phyloP scores from a whole-genome alignment of 2,797 vertebrate species.

The Thripadectes ignobilis region DNA sequence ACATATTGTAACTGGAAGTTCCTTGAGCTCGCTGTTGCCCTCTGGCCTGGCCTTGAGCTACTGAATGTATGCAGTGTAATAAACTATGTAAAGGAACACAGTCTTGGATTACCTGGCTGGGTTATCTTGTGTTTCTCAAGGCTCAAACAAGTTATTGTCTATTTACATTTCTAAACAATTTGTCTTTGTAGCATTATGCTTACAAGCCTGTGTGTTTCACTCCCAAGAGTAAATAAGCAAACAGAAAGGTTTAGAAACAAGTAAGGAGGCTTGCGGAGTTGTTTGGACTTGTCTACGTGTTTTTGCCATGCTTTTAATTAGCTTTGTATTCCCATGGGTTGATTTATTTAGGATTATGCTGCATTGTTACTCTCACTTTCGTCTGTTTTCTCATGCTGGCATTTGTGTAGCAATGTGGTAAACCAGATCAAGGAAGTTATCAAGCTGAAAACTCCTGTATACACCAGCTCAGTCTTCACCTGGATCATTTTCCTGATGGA shows the following conservation, averaged over 20 bases:
- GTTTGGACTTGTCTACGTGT: conserved; percentile 4
- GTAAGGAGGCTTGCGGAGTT: not conserved
- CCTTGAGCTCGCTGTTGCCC: not conserved
- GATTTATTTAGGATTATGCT: conserved; percentile 16
- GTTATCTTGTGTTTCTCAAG: not conserved
- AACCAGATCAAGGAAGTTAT: not conserved
- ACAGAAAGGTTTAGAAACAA: conserved; percentile 4
- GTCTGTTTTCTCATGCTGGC: conserved; percentile 4
- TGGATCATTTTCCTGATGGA: not conserved
- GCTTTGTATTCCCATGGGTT: conserved; percentile 8
- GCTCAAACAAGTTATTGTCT: not conserved
- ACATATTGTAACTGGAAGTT: not conserved
- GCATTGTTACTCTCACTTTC: not conserved
- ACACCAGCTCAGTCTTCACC: not conserved
- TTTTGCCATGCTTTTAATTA: conserved; percentile 15
- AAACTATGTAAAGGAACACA: not conserved
- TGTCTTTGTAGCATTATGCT: conserved; percentile 4
- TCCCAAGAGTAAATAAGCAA: conserved; percentile 22
- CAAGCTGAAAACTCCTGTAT: not conserved
- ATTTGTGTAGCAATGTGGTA: not conserved
- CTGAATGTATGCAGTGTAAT: not conserved
- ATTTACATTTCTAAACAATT: conserved; percentile 30
- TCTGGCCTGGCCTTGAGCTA: not conserved
- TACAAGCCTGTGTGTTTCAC: not conserved
- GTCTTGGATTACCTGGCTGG: not conserved